These are phyloP conservation scores for Odontamblyopus lacepedii DNA, from an alignment of 2,797 vertebrate genomes.

Conservation along the genomic window DNA sequence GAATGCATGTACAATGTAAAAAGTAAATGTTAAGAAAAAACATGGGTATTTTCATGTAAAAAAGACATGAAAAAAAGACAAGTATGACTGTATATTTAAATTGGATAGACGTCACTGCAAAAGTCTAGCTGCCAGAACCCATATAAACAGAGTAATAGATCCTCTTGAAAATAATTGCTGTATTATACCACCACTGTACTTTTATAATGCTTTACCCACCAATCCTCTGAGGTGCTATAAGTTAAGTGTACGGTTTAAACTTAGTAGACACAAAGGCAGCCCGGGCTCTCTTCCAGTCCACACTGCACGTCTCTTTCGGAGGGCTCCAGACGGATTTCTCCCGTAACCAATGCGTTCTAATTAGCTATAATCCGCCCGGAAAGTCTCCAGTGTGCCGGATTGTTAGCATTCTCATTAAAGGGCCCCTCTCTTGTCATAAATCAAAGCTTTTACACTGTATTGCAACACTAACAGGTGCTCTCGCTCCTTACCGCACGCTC, in stretches of 20 bases:
- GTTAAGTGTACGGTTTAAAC: constrained; percentile 52
- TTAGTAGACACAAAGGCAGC: constrained; percentile 57
- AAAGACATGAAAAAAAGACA: no score
- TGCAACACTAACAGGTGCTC: constrained; percentile 67
- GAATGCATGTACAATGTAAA: no score
- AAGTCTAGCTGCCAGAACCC: no score
- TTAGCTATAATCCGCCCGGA: constrained; percentile 77
- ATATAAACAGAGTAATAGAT: no score
- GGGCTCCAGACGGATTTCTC: constrained; percentile 71
- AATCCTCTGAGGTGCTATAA: constrained; percentile 46
- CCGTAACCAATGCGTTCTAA: constrained; percentile 79
- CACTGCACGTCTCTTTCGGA: constrained; percentile 67
- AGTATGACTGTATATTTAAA: no score
- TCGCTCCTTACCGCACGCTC: constrained; percentile 57
- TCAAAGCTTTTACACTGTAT: constrained; percentile 71
- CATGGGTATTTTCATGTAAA: no score
- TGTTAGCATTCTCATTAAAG: constrained; percentile 79
- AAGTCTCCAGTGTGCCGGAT: constrained; percentile 75
- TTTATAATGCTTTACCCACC: constrained; percentile 30
- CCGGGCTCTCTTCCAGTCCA: constrained; percentile 58
- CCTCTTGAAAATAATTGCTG: background rate
- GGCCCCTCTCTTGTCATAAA: constrained; percentile 75
- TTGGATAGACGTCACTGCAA: no score
- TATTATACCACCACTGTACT: constrained; percentile 10
- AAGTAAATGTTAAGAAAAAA: no score